Evolutionary conservation across 2,888 invertebrate species (phyloP).

Genomic region (Isoperla grammatica): DNA sequence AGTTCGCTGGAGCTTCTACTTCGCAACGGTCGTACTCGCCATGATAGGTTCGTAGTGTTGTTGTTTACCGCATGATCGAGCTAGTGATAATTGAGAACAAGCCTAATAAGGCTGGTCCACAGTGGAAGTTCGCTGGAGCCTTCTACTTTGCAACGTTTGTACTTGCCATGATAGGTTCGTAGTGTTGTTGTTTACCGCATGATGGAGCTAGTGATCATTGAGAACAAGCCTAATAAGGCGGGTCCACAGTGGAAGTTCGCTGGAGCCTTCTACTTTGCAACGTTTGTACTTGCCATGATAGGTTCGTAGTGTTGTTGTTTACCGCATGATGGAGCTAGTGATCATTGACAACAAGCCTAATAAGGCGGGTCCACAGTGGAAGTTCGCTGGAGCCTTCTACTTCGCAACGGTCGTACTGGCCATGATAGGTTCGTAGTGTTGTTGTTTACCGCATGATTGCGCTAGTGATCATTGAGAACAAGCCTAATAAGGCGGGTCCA

Average conservation of each 20-base stretch:
- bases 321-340: conserved; percentile 88
- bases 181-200: no score
- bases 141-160: conserved; percentile 98
- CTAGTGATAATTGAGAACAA: conserved; percentile 94
- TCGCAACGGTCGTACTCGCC: conserved; percentile 92
- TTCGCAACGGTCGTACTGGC: conserved; percentile 95
- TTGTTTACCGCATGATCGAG: conserved; percentile 79
- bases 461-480: conserved; percentile 91
- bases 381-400: conserved; percentile 98
- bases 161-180: conserved; percentile 93
- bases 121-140: conserved; percentile 99
- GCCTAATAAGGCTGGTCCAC: conserved; percentile 96
- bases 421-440: conserved; percentile 96
- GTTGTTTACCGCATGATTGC: conserved; percentile 89
- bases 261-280: conserved; percentile 97
- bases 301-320: no score
- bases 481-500: conserved; percentile 96
- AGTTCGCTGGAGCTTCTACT: conserved; percentile 98
- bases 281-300: conserved; percentile 94
- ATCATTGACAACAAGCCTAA: conserved; percentile 96
- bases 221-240: conserved; percentile 95
- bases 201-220: conserved; percentile 91
- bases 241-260: conserved; percentile 99
- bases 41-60: no score
- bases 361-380: conserved; percentile 98